A percentile compares a stretch with the other conserved stretches of the same genome.
phyloP scores from a whole-genome alignment of 1,140 invertebrate species.

The Mercenaria mercenaria region DNA sequence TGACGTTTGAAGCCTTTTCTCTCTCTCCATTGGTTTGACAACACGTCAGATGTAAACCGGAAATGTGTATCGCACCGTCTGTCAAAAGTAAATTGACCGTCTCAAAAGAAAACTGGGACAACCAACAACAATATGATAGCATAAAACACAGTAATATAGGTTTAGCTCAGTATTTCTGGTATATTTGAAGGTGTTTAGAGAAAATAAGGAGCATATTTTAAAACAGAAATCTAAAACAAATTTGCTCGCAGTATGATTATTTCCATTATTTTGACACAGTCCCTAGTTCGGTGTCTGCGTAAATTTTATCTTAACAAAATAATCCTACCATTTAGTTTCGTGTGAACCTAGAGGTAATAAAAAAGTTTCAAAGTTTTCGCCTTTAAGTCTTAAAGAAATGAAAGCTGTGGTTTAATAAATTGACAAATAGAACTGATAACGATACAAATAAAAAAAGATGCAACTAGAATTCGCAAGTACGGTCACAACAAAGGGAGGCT shows the following conservation, averaged over 20 bases:
- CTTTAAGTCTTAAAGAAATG: no score
- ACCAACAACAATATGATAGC: no score
- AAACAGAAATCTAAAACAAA: background rate
- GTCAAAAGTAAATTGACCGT: background rate
- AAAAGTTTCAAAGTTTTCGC: no score
- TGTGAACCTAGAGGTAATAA: background rate
- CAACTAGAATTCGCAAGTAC: no score
- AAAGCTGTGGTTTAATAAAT: no score
- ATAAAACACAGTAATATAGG: no score
- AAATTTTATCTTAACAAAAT: background rate
- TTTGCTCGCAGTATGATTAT: background rate
- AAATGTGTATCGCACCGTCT: constrained; percentile 1
- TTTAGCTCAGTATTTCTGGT: no score
- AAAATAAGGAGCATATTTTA: no score
- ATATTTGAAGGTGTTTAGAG: no score
- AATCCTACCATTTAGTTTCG: background rate
- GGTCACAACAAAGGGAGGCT: background rate
- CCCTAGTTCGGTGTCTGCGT: background rate
- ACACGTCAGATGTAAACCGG: constrained; percentile 56
- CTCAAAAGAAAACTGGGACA: no score
- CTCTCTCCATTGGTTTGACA: constrained; percentile 60
- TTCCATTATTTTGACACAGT: background rate
- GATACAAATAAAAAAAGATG: no score
- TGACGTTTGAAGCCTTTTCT: constrained; percentile 20
- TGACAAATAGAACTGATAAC: no score